These are phyloP conservation scores for Muschampia plurimacula DNA, from an alignment of 2,888 invertebrate species.

Conservation along the genomic window DNA sequence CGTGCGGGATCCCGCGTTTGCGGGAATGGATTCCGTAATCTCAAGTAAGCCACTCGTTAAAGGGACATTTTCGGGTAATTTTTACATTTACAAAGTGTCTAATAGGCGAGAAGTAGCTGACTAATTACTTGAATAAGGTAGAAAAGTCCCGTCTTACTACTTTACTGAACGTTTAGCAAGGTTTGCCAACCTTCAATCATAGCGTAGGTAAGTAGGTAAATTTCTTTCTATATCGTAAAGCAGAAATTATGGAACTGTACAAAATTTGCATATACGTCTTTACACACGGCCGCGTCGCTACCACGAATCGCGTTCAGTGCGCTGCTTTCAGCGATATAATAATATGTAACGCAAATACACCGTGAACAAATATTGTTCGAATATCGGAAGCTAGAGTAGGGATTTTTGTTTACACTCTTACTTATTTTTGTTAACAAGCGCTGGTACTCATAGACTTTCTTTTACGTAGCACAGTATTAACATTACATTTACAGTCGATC, in stretches of 20 bases:
- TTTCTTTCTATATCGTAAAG: neutral
- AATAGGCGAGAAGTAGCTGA: no score
- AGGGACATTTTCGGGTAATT: no score
- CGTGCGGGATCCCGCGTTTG: no score
- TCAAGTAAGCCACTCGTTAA: no score
- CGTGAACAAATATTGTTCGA: neutral
- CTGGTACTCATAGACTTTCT: neutral
- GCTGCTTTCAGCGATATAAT: neutral
- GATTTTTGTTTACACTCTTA: neutral
- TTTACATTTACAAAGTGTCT: no score
- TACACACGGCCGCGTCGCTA: neutral
- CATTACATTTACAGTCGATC: neutral
- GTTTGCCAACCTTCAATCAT: neutral
- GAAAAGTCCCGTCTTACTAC: no score
- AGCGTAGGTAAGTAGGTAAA: neutral
- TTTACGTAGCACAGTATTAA: neutral
- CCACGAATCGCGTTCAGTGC: neutral
- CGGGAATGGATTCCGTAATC: no score
- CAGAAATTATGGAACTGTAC: neutral
- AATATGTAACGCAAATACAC: neutral
- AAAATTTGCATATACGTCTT: neutral
- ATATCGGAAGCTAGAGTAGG: neutral
- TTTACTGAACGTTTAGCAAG: no score
- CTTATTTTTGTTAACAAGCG: neutral
- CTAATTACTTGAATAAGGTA: no score